phyloP scores from a whole-genome alignment of 2,113 vertebrate genomes.

The Nycticebus coucang region DNA sequence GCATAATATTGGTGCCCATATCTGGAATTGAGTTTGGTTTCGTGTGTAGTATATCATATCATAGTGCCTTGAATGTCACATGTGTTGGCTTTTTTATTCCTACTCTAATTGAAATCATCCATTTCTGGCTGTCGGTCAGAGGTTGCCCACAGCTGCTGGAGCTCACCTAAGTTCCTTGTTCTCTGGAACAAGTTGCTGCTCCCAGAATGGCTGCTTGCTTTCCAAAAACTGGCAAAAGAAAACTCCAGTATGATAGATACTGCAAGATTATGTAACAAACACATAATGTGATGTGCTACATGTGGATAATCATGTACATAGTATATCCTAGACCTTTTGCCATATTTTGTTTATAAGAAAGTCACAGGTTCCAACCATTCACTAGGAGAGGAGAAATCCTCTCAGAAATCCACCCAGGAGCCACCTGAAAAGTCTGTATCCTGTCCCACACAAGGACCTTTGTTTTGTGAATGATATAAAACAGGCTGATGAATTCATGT shows the following conservation, averaged over 20 bases:
- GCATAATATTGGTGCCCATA: background rate
- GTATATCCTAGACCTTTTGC: background rate
- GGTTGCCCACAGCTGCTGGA: background rate
- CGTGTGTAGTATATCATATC: background rate
- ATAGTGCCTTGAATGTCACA: background rate
- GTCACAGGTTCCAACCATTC: background rate
- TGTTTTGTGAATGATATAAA: background rate
- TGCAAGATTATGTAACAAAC: background rate
- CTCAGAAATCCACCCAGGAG: no score
- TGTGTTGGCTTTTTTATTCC: background rate
- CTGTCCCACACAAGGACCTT: background rate
- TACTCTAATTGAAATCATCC: background rate
- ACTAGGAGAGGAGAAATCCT: background rate
- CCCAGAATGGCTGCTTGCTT: background rate
- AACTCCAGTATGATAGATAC: background rate
- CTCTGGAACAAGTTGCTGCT: background rate
- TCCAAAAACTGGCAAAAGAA: background rate
- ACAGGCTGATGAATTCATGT: background rate
- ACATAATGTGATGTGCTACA: background rate
- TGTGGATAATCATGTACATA: background rate
- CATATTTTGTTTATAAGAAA: background rate
- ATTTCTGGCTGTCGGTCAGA: background rate
- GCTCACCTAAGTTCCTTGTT: no score
- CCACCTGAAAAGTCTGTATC: background rate
- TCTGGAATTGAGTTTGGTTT: background rate